A percentile compares a stretch with the other conserved stretches of the same genome.
Conservation (phyloP, 2,113 vertebrate genomes). For the Herpetotheres cachinnans region DNA sequence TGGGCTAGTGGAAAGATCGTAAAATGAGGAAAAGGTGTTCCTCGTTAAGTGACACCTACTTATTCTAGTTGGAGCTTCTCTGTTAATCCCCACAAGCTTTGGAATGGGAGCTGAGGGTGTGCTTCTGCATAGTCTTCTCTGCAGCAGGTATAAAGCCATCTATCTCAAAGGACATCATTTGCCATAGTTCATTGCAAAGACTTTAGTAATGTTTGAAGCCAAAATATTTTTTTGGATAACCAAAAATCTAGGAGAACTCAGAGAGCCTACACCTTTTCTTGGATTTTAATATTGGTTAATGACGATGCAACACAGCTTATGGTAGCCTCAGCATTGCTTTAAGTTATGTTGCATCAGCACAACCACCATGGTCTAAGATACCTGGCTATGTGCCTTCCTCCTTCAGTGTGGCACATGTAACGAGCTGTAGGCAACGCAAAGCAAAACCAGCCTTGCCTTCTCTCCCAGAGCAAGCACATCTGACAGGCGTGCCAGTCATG, state of each 20-base stretch:
- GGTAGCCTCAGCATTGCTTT: not conserved
- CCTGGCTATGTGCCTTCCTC: fast-evolving
- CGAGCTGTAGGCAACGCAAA: not conserved
- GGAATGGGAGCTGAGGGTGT: not conserved
- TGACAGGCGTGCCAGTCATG: not conserved
- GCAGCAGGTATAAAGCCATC: not conserved
- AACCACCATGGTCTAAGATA: fast-evolving
- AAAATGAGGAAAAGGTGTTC: not conserved
- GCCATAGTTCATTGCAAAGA: not conserved
- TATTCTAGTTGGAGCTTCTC: not conserved
- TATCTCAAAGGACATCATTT: not conserved
- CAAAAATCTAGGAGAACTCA: not conserved
- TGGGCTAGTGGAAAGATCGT: not conserved
- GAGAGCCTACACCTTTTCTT: not conserved
- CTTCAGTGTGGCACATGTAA: fast-evolving
- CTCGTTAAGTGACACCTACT: not conserved
- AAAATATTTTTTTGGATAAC: not conserved
- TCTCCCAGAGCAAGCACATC: not conserved
- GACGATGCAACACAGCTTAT: not conserved
- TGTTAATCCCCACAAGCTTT: not conserved
- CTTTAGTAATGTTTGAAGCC: not conserved
- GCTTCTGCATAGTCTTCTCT: not conserved
- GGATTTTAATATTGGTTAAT: not conserved
- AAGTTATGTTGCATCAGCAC: not conserved
- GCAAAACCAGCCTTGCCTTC: not conserved